Percentiles rank a stretch among this genome's conserved stretches.
Evolutionary conservation across 2,888 invertebrate genomes (phyloP).

Genomic region (Himalopsyche kuldschensis): DNA sequence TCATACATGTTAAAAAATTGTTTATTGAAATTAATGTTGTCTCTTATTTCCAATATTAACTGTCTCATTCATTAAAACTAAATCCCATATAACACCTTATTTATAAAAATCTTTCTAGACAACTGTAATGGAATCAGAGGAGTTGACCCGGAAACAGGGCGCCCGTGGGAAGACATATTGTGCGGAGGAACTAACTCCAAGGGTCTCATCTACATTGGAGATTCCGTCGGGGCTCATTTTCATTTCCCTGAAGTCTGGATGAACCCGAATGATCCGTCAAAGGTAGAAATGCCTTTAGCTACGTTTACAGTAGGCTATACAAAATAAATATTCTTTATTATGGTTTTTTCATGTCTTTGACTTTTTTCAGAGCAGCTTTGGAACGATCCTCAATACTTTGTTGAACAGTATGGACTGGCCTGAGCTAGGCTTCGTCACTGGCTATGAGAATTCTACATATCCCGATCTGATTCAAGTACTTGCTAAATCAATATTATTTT

Average conservation of each 20-base stretch:
- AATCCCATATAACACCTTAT: no score
- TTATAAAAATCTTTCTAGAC: slow-evolving; percentile 30
- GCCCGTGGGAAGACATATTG: slow-evolving; percentile 43
- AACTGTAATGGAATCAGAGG: slow-evolving; percentile 47
- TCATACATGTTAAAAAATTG: no score
- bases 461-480: slow-evolving; percentile 43
- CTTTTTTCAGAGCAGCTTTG: slow-evolving; percentile 25
- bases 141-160: slow-evolving; percentile 38
- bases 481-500: background rate
- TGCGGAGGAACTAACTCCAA: slow-evolving; percentile 41
- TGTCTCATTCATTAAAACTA: no score
- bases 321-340: no score
- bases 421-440: slow-evolving; percentile 52
- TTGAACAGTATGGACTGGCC: slow-evolving; percentile 58
- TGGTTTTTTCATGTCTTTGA: background rate
- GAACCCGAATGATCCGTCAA: slow-evolving; percentile 43
- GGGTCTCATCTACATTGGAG: slow-evolving; percentile 46
- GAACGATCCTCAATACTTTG: slow-evolving; percentile 46
- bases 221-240: slow-evolving; percentile 57
- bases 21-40: no score
- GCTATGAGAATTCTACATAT: slow-evolving; percentile 44
- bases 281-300: background rate
- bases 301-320: background rate
- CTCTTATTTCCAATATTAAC: no score
- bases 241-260: slow-evolving; percentile 54